phyloP scores from a whole-genome alignment of 2,113 vertebrate species.

The Bubo bubo region DNA sequence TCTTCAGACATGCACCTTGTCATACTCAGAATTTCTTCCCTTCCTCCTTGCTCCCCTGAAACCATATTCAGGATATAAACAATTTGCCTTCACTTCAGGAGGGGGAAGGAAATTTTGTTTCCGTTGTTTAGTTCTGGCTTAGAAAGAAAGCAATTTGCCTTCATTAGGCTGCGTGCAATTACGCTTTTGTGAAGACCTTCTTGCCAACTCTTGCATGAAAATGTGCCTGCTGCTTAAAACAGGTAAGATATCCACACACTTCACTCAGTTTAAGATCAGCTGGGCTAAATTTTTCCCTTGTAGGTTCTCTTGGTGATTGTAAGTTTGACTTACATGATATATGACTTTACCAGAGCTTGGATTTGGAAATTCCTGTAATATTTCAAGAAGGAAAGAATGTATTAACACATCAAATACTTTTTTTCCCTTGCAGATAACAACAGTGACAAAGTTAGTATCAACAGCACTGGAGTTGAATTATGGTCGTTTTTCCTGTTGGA shows the following conservation, averaged over 20 bases:
- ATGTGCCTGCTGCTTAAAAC: constrained; percentile 69
- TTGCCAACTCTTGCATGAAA: constrained; percentile 64
- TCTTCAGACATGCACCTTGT: not conserved
- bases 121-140: not conserved
- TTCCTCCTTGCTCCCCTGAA: not conserved
- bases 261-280: not conserved
- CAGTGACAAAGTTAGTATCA: constrained; percentile 83
- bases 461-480: constrained; percentile 65
- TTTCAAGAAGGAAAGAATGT: not conserved
- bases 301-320: constrained; percentile 31
- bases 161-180: not conserved
- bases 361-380: constrained; percentile 25
- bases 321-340: not conserved
- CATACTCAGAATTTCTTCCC: not conserved
- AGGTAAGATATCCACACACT: constrained; percentile 57
- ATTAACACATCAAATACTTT: constrained; percentile 68
- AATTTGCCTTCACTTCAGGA: not conserved
- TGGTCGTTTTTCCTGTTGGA: constrained; percentile 69
- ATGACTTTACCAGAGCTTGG: constrained; percentile 28
- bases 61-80: not conserved
- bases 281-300: constrained; percentile 27
- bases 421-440: constrained; percentile 77
- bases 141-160: not conserved
- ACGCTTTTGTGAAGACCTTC: not conserved
- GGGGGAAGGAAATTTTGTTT: constrained; percentile 9